Conservation (phyloP, 2,797 vertebrate species). For the Eleutherodactylus coqui region DNA sequence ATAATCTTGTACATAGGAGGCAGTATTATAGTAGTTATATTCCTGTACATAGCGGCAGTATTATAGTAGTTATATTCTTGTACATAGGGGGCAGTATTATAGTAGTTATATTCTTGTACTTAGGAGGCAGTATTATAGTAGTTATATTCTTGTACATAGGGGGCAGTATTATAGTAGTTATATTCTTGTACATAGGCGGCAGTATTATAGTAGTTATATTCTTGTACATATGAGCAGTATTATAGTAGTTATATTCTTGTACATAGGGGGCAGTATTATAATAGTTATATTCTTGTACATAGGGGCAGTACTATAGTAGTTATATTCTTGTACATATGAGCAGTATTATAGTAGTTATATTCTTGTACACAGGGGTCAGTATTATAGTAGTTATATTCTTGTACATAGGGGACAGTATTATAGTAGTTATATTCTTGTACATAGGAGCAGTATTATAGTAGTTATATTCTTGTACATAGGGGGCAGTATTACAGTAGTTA, state of each 20-base stretch:
- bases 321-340: no score
- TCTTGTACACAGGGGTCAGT: no score
- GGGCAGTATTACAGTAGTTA: no score
- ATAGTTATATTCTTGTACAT: background rate
- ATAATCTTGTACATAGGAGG: background rate
- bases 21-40: background rate
- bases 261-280: background rate
- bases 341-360: no score
- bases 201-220: conserved; percentile 9
- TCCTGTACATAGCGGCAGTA: background rate
- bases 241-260: no score
- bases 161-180: conserved; percentile 4
- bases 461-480: no score
- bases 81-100: background rate
- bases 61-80: background rate
- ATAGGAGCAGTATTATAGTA: no score
- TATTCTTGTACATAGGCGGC: background rate
- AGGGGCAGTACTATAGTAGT: no score
- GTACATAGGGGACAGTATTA: no score
- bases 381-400: no score
- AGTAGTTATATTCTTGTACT: background rate
- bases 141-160: conserved; percentile 7
- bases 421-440: no score
- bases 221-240: no score
- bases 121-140: background rate